Conservation (phyloP, 2,797 vertebrate species). For the Phylloscopus collybita region DNA sequence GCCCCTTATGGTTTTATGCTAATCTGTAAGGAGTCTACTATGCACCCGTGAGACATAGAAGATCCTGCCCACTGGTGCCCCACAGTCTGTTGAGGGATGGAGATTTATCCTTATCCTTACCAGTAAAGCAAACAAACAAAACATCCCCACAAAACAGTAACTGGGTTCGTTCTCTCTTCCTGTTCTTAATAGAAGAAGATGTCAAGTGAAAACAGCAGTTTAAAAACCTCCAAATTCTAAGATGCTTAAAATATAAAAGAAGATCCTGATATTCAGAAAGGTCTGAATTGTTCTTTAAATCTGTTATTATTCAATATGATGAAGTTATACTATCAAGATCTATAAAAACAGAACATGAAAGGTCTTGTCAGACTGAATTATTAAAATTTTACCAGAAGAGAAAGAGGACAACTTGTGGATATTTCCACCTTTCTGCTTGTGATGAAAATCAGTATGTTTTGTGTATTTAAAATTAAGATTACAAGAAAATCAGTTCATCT, state of each 20-base stretch:
- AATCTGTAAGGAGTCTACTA: constrained; percentile 18
- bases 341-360: not conserved
- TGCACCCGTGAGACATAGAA: not conserved
- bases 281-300: not conserved
- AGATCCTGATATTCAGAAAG: not conserved
- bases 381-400: not conserved
- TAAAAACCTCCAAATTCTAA: not conserved
- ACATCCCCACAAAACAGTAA: not conserved
- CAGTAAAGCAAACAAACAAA: not conserved
- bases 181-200: not conserved
- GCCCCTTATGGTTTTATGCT: constrained; percentile 15
- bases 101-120: not conserved
- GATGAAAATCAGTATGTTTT: not conserved
- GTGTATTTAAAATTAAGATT: constrained; percentile 21
- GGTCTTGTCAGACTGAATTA: constrained; percentile 24
- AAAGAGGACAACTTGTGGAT: not conserved
- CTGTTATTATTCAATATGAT: not conserved
- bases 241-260: not conserved
- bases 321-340: not conserved
- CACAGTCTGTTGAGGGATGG: not conserved
- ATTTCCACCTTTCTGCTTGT: not conserved
- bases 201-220: not conserved
- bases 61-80: constrained; percentile 66
- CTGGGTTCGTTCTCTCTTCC: not conserved
- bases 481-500: not conserved